Conservation (phyloP, 1,140 invertebrate genomes). For the Mizuhopecten yessoensis region DNA sequence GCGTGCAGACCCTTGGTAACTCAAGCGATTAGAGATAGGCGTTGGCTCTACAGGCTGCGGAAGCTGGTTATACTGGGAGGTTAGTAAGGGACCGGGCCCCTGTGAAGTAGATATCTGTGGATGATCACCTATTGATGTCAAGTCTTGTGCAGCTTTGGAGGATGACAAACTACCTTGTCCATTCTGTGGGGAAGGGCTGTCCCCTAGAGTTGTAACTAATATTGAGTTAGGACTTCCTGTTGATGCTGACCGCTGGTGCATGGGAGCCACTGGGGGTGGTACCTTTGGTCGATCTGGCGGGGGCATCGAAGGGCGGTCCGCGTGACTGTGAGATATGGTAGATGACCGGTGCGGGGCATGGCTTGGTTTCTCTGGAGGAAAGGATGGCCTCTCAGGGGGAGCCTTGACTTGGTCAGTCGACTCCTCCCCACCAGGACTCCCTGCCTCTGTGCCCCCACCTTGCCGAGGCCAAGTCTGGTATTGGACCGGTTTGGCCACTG, state of each 20-base stretch:
- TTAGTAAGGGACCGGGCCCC: constrained; percentile 65
- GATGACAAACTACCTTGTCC: constrained; percentile 67
- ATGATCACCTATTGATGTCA: constrained; percentile 50
- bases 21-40: constrained; percentile 53
- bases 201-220: constrained; percentile 13
- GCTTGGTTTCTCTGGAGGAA: constrained; percentile 62
- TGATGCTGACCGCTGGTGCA: constrained; percentile 76
- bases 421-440: constrained; percentile 49
- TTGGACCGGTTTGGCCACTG: constrained; percentile 57
- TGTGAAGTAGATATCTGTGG: constrained; percentile 54
- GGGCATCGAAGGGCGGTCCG: constrained; percentile 68
- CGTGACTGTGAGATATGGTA: constrained; percentile 56
- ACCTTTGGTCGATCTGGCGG: constrained; percentile 64
- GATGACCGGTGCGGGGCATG: constrained; percentile 56
- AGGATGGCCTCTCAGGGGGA: constrained; percentile 63
- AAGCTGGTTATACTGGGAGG: constrained; percentile 55
- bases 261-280: constrained; percentile 67
- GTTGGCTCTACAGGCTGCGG: constrained; percentile 51
- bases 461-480: constrained; percentile 74
- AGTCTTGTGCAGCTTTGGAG: constrained; percentile 45
- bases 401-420: constrained; percentile 60
- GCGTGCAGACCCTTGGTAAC: constrained; percentile 57
- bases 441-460: constrained; percentile 57
- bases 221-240: constrained; percentile 66
- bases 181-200: constrained; percentile 45